Base-by-base conservation (phyloP, 35 echinoderm and acorn worm genomes). In the Acanthaster planci region DNA sequence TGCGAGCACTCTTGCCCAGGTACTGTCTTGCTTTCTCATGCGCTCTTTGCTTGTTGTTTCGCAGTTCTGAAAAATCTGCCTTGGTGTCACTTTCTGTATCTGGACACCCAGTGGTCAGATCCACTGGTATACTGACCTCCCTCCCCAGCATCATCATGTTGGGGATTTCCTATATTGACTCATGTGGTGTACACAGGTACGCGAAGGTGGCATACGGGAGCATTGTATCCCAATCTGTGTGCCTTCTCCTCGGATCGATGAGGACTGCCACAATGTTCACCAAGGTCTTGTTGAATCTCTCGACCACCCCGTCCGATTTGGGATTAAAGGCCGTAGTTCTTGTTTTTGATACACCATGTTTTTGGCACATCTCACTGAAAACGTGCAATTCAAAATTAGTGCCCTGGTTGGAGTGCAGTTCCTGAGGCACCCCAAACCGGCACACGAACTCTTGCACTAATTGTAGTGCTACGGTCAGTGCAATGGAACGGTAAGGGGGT, bases 391-490 rank as follows among this genome's bases (percentile, higher is more conserved):
- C 88, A 76, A 87, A 87, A 51, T 87, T 87, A 12, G 39, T 26
- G 22, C 87, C 87, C 47, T 89, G 87, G 57, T 89, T 79, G 0
- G 87, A 89, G 27, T 89, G 85, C 23, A 78, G 38, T 37, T 81
- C 15, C 67, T 67, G 17, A 17, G 58, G 58, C 14, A 76, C 42
- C 6, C 60, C 60, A 31, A 85, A 85, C 59, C 60, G 14, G 32
- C 83, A 85, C 7, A 85, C 38, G 32, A 85, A 85, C 85, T 51
- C 38, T 0, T 75, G 56, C 7, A 85, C 83, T 23, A 85, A 85
- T 40, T 67, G 38, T 5, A 15, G 22, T 22, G 83, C 83, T 18
- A 85, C 83, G 18, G 91, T 84, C 39, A 39, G 67, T 9, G 90
- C 77, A 38, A 37, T 40, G n/a, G 88, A 79, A 38, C 89, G 39